phyloP scores from a whole-genome alignment of 2,888 invertebrate genomes.

The Tuta absoluta region DNA sequence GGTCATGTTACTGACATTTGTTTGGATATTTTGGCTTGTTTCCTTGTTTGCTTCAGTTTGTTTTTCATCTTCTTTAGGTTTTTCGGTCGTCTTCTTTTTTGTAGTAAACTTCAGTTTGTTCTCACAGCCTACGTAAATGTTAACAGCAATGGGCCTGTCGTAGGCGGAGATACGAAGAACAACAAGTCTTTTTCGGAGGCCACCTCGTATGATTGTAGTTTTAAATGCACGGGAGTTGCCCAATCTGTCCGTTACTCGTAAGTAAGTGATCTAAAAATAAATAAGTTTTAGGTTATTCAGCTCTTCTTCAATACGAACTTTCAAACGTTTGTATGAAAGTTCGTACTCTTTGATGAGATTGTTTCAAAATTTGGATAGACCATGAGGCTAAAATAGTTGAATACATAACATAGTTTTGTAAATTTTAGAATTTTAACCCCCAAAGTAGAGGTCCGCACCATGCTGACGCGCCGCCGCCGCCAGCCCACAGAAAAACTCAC shows the following conservation, averaged over 20 bases:
- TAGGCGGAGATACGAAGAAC: conserved; percentile 53
- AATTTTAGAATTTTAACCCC: no score
- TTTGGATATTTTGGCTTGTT: no score
- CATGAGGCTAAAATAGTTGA: no score
- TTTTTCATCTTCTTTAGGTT: background rate
- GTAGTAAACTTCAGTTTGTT: conserved; percentile 34
- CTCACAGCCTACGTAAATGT: conserved; percentile 63
- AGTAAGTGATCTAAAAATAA: conserved; percentile 62
- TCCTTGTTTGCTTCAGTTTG: background rate
- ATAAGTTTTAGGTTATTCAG: background rate
- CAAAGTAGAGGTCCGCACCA: no score
- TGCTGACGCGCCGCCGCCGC: no score
- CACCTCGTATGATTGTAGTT: conserved; percentile 56
- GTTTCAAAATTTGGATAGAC: no score
- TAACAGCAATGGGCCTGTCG: conserved; percentile 60
- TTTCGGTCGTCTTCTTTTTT: background rate
- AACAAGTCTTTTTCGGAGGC: conserved; percentile 53
- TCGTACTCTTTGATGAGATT: no score
- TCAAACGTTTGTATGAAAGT: no score
- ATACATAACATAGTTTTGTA: no score
- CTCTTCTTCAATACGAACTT: no score
- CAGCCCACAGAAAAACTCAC: no score
- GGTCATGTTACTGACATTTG: no score
- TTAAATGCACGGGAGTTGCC: conserved; percentile 54
- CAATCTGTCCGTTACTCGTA: conserved; percentile 61